These are phyloP conservation scores for Pelochelys cantorii DNA, from an alignment of 2,797 vertebrate species.

Conservation along the genomic window DNA sequence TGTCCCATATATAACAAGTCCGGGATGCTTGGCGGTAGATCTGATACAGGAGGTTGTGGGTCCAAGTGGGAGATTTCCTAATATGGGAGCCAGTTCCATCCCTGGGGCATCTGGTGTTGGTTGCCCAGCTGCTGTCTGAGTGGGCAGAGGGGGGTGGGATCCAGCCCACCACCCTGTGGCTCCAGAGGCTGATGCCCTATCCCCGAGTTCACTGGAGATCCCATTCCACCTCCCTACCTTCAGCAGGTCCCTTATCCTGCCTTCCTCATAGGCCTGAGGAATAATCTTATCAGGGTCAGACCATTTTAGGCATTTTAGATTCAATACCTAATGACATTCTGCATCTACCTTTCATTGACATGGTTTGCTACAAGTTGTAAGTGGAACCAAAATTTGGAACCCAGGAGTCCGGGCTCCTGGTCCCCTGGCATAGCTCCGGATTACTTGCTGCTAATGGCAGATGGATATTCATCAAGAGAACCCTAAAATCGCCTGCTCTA, in stretches of 20 bases:
- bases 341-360: too few relatives aligned
- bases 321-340: too few relatives aligned
- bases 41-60: neutral
- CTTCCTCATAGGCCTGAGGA: fast-evolving
- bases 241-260: too few relatives aligned
- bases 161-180: too few relatives aligned
- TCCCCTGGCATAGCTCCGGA: neutral
- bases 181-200: too few relatives aligned
- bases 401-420: neutral
- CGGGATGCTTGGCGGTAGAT: neutral
- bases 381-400: neutral
- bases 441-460: neutral
- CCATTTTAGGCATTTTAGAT: neutral
- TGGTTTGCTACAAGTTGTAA: neutral
- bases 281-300: neutral
- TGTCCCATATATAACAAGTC: neutral
- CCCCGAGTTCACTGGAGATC: too few relatives aligned
- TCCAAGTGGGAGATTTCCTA: neutral
- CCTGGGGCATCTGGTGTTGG: too few relatives aligned
- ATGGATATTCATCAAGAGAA: neutral
- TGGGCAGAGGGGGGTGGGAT: too few relatives aligned
- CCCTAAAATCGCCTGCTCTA: neutral
- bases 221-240: too few relatives aligned
- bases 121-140: too few relatives aligned
- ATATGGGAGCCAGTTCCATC: too few relatives aligned